Conservation (phyloP, 2,113 vertebrate genomes). For the Recurvirostra avosetta region DNA sequence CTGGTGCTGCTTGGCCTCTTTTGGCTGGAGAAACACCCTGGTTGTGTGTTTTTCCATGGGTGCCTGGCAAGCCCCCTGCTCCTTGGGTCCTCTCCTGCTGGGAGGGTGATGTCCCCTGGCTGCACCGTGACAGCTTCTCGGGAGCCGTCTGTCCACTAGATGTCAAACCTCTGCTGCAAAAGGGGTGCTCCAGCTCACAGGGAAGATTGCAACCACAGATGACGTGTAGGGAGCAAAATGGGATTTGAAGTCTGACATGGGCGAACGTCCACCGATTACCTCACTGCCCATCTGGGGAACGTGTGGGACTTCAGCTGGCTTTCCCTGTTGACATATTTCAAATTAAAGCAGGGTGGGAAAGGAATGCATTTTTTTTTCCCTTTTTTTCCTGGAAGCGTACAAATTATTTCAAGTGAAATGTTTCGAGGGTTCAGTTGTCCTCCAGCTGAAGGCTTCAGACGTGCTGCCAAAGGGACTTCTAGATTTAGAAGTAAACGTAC, state of each 20-base stretch:
- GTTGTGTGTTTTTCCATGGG: accelerated
- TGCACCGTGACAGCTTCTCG: neutral
- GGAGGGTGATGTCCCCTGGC: neutral
- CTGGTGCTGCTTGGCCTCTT: neutral
- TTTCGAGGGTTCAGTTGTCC: neutral
- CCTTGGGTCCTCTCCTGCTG: neutral
- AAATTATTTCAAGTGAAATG: neutral
- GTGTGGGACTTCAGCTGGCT: neutral
- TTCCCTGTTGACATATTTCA: neutral
- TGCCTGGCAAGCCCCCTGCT: neutral
- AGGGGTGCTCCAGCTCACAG: neutral
- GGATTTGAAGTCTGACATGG: neutral
- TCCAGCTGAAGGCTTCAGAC: neutral
- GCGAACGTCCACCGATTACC: accelerated
- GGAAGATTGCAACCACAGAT: neutral
- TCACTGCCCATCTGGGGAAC: neutral
- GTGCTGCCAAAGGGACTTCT: neutral
- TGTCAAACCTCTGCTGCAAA: neutral
- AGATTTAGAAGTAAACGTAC: neutral
- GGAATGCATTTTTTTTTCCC: neutral
- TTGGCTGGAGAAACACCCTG: neutral
- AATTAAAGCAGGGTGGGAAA: neutral
- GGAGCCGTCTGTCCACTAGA: neutral
- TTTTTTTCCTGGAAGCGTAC: neutral
- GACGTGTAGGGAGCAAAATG: neutral